Evolutionary conservation across 2,797 vertebrate species (phyloP).

Genomic region (Chloroceryle inda): DNA sequence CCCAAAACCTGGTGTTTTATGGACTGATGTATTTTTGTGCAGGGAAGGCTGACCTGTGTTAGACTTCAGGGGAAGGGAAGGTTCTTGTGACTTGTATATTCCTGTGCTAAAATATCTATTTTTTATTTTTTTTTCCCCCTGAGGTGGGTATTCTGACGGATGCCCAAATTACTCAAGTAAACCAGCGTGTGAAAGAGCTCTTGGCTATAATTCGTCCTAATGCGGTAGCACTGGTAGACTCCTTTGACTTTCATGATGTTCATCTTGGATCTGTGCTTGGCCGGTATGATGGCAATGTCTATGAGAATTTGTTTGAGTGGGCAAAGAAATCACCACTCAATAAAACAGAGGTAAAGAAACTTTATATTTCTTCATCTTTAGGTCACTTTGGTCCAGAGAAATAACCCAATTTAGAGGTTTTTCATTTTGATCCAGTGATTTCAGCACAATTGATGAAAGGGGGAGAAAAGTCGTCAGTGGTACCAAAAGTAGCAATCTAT

Average conservation of each 20-base stretch:
- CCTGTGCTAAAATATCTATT: background rate
- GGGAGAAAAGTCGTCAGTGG: background rate
- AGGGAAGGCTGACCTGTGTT: background rate
- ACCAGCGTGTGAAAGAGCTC: constrained; percentile 88
- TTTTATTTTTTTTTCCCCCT: background rate
- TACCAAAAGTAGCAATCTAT: background rate
- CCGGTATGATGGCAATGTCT: constrained; percentile 95
- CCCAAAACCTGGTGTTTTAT: background rate
- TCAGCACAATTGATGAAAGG: background rate
- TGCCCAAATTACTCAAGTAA: constrained; percentile 87
- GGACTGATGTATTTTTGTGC: background rate
- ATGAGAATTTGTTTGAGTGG: constrained; percentile 97
- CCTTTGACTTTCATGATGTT: constrained; percentile 90
- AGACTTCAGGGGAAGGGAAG: background rate
- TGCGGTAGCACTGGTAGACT: constrained; percentile 91
- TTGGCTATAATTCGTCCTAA: constrained; percentile 89
- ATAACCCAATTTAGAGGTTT: background rate
- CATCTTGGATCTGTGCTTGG: constrained; percentile 92
- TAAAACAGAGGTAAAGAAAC: constrained; percentile 86
- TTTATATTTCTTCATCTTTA: background rate
- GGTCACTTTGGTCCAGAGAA: rapidly evolving
- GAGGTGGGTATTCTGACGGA: constrained; percentile 88
- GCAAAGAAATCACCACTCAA: constrained; percentile 93
- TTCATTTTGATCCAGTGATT: background rate
- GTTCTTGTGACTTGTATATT: background rate